Base-by-base conservation (phyloP, 2,888 invertebrate species). In the Volucella zonaria region DNA sequence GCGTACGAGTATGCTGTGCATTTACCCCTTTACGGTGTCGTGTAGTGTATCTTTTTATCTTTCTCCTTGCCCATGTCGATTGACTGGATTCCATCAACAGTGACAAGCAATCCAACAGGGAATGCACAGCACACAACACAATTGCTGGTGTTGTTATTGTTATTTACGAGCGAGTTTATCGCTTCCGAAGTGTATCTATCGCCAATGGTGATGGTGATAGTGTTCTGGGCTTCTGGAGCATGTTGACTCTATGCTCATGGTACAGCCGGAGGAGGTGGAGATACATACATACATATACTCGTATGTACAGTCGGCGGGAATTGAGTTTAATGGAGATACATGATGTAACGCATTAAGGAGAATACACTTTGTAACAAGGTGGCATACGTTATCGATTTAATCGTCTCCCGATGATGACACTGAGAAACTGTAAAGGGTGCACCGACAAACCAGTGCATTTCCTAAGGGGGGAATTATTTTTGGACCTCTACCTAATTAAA, bases 321-420 rank as follows among this genome's bases (percentile, higher is more conserved):
- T 75, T 66, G 47, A 77, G 18, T 76, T 81, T 81, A 85, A 85
- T 85, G 85, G 81, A 73, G 68, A 76, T 77, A 85, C 76, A 85
- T 64, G 85, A 81, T 81, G 85, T 85, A 73, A 77, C 73, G 76
- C 81, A 85, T 85, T 85, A 76, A 56, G 75, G 66, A 62, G 67
- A 74, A 74, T 81, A 81, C 85, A 85, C 85, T 85, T 76, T 81
- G 85, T 81, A 81, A 85, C 81, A 85, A 85, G 85, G 85, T 85
- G 85, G 81, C 81, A 76, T 81, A 76, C 85, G 76, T 85, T 81
- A 76, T 76, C 81, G 76, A 81, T 81, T 85, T 71, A 81, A 85
- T 81, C 52, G 85, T 76, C 31, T 31, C 52, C 71, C 67, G 52
- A 40, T 59, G 64, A 82, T 74, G 82, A 79, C 82, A 83, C 51